These are phyloP conservation scores for Tineola bisselliella DNA, from an alignment of 2,888 invertebrate genomes.

Conservation along the genomic window DNA sequence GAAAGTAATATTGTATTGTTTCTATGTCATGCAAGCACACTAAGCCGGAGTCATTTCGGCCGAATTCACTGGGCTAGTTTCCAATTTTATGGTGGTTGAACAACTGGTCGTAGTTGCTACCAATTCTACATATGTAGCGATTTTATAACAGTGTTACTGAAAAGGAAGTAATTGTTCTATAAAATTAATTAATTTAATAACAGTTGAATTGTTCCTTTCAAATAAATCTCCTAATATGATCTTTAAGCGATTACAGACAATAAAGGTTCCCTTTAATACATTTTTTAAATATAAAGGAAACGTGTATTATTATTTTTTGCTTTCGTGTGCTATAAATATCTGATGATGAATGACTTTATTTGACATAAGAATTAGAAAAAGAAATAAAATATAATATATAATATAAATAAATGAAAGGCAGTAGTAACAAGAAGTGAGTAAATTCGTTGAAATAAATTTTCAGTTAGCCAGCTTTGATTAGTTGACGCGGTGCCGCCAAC, in stretches of 20 bases:
- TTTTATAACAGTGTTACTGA: slow-evolving; percentile 10
- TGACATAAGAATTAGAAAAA: no score
- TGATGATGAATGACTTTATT: no score
- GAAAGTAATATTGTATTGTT: slow-evolving; percentile 24
- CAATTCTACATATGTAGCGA: slow-evolving; percentile 5
- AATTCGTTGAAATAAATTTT: slow-evolving; percentile 41
- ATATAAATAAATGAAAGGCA: neutral
- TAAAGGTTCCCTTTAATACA: neutral
- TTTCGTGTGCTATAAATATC: neutral
- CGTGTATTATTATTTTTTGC: no score
- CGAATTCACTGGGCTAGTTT: slow-evolving; percentile 41
- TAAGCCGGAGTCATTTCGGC: slow-evolving; percentile 32
- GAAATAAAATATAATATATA: no score
- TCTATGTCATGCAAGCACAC: slow-evolving; percentile 30
- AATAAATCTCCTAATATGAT: no score
- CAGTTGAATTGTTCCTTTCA: neutral
- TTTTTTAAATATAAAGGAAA: no score
- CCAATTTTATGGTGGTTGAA: slow-evolving; percentile 64
- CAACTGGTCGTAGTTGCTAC: slow-evolving; percentile 25
- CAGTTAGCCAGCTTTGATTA: slow-evolving; percentile 55
- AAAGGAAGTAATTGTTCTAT: slow-evolving; percentile 1
- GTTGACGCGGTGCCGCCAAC: slow-evolving; percentile 39
- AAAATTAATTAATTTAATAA: neutral
- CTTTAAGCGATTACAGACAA: no score
- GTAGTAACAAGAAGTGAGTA: neutral